Base-by-base conservation (phyloP, 2,888 invertebrate genomes). In the Dysmachus trigonus region DNA sequence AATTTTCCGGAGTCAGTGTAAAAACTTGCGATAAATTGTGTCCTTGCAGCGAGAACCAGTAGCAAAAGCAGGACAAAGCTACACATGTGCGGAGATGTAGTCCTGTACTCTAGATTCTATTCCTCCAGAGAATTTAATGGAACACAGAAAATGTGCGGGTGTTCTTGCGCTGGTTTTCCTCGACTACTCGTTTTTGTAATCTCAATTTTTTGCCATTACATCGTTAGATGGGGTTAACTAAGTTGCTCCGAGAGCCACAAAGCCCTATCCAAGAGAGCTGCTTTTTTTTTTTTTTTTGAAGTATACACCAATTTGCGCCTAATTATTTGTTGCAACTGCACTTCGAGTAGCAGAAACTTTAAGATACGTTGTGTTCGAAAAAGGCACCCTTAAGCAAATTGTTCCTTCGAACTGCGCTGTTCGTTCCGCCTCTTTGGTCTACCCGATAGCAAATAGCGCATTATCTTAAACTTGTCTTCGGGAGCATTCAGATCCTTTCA, bases 1-100 rank as follows among this genome's bases (percentile, higher is more conserved):
- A 81, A 81, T 81, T 51, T 81, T 33, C 51, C 53, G 31, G 53
- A 51, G 13, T 53, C 33, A 18, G 53, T 53, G 79, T 53, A 51
- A 81, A 81, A 51, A 81, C 62, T 53, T 53, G 53, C 53, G n/a
- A 81, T 81, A 53, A 81, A 53, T 81, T 81, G 51, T 62, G 22
- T 62, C 81, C 27, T 53, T 33, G 53, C 18, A 51, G 31, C n/a
- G 27, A 27, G 18, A 33, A 13, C 30, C 18, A 53, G 53, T 15
- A 62, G 53, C 33, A 27, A 41, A 41, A 22, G 22, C 62, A 31
- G 81, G 13, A 81, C 4, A 81, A 27, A 53, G 31, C 53, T 62
- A 31, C 51, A 81, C 81, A 53, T 81, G 51, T 81, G 53, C 31
- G 18, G 22, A 47, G 47, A 8, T 81, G 30, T 35, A 62, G 31